These are phyloP conservation scores for Archocentrus centrarchus DNA, from an alignment of 2,113 vertebrate species.

Conservation along the genomic window DNA sequence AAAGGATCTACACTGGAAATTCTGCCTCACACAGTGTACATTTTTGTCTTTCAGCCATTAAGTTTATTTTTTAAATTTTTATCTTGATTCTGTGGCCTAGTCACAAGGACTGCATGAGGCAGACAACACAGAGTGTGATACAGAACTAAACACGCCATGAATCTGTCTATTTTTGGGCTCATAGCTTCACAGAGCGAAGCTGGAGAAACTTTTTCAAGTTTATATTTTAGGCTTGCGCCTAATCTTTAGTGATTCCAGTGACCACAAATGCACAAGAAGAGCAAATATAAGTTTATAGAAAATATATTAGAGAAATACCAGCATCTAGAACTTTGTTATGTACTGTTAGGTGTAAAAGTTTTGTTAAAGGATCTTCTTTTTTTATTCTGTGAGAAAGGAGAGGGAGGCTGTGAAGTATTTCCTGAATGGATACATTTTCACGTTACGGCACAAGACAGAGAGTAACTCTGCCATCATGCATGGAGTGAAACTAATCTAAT, in stretches of 20 bases:
- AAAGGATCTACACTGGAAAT: background rate
- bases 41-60: conserved; percentile 15
- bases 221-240: conserved; percentile 3
- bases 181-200: background rate
- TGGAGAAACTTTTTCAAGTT: conserved; percentile 12
- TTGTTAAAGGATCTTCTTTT: conserved; percentile 21
- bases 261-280: background rate
- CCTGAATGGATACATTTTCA: conserved; percentile 70
- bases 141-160: conserved; percentile 52
- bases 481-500: conserved; percentile 75
- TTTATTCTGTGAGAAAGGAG: conserved; percentile 38
- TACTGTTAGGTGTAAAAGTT: background rate
- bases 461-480: conserved; percentile 62
- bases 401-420: conserved; percentile 61
- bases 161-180: conserved; percentile 44
- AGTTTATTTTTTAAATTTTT: background rate
- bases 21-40: conserved; percentile 5
- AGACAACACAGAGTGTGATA: conserved; percentile 52
- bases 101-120: conserved; percentile 66
- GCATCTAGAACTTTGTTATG: background rate
- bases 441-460: conserved; percentile 59
- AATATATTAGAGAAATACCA: background rate
- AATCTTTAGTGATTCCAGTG: background rate
- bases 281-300: background rate
- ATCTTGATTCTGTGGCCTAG: conserved; percentile 60